These are phyloP conservation scores for Sylvicola cinctus DNA, from an alignment of 2,888 invertebrate genomes.

Conservation along the genomic window DNA sequence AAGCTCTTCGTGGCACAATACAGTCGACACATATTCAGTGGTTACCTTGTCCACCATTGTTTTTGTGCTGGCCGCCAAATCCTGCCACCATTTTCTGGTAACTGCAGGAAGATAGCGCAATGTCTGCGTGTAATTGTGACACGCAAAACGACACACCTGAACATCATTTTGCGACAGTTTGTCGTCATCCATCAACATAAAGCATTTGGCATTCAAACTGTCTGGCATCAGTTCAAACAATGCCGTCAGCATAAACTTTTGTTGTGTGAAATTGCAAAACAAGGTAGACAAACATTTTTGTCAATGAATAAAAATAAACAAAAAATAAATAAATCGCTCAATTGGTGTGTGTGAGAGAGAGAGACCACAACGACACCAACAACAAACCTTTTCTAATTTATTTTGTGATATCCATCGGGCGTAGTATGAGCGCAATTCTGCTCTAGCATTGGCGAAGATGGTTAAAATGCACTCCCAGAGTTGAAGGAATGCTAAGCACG, in stretches of 20 bases:
- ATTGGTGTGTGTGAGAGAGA: not conserved
- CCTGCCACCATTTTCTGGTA: conserved; percentile 58
- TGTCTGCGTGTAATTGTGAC: conserved; percentile 42
- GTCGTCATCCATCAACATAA: too few relatives aligned
- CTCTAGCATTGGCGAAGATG: conserved; percentile 41
- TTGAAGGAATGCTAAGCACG: conserved; percentile 54
- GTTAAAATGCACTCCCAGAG: conserved; percentile 46
- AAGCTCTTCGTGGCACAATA: conserved; percentile 45
- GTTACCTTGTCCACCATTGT: conserved; percentile 48
- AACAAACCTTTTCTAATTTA: conserved; percentile 24
- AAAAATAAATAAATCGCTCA: not conserved
- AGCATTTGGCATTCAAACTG: too few relatives aligned
- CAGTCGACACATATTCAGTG: conserved; percentile 41
- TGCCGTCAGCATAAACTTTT: conserved; percentile 21
- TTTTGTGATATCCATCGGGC: conserved; percentile 37
- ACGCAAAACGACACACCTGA: conserved; percentile 29
- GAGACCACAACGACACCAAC: not conserved
- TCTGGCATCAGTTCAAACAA: conserved; percentile 49
- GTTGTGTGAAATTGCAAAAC: too few relatives aligned
- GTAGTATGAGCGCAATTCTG: conserved; percentile 52
- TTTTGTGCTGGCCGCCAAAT: conserved; percentile 38
- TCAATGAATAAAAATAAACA: conserved; percentile 8
- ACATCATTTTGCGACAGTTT: too few relatives aligned
- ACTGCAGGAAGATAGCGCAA: conserved; percentile 47
- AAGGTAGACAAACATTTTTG: too few relatives aligned